Base-by-base conservation (phyloP, 92 coral and sea anemone genomes). In the Porites lobata region DNA sequence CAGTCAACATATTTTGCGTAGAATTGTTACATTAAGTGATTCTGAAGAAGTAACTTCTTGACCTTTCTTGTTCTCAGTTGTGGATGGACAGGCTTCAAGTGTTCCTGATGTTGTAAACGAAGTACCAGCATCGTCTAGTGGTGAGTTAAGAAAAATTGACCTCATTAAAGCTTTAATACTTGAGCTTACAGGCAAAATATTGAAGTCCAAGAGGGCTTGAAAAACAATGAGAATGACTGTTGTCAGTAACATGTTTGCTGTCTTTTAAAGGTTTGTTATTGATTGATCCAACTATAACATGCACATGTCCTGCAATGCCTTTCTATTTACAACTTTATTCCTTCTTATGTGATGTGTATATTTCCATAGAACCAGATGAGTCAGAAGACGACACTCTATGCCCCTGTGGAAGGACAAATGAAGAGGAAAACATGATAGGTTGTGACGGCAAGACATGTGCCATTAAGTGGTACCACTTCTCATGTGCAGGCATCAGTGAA, bases 361-460 rank as follows among this genome's bases (percentile, higher is more conserved):
- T 26, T 53, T 57, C 79, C 79, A 76, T 77, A 58, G 56, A 77
- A 77, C 57, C 81, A 77, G 81, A 77, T 26, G 66, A 58, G 53
- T 76, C 81, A 58, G 88, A 84, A 75, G 88, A 84, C 7, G 83
- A 74, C 73, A 54, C 59, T 58, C 65, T 84, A 57, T 84, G 88
- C 72, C 83, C 71, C 47, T 75, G 88, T 74, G 81, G 81, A 73
- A 56, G 69, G 57, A 51, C 21, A 17, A 85, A 85, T 75, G 58
- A 65, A 65, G 59, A 61, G 78, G 88, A 72, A 65, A 75, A 85
- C 72, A 84, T 84, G 88, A 75, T 84, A 43, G 88, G 88, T 62
- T 85, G 88, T 85, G 88, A 85, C 81, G 51, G 53, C 56, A 57
- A 58, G 71, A 72, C 69, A 32, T 85, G 88, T 75, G 72, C 71